These are phyloP conservation scores for Chalcis sispes DNA, from an alignment of 2,888 invertebrate genomes.

Conservation along the genomic window DNA sequence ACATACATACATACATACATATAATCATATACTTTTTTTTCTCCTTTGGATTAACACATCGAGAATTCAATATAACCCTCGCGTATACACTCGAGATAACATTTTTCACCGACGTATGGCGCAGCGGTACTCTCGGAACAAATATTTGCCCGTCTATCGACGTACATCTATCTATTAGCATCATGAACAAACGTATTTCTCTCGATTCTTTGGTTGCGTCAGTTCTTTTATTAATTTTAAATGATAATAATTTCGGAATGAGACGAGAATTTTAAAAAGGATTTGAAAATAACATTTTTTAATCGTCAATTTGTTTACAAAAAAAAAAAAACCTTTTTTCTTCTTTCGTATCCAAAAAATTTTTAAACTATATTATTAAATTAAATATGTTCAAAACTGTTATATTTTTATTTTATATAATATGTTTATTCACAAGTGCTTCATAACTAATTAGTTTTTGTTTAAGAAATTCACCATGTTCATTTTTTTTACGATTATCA, in stretches of 20 bases:
- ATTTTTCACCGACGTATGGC: conserved; percentile 8
- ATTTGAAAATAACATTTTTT: neutral
- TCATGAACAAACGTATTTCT: conserved; percentile 49
- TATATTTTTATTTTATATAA: no score
- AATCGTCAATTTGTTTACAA: no score
- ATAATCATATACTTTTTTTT: neutral
- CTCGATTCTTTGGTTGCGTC: conserved; percentile 50
- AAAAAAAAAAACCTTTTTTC: no score
- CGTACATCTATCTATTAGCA: conserved; percentile 53
- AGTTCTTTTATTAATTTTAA: conserved; percentile 46
- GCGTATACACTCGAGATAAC: conserved; percentile 28
- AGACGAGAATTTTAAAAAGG: neutral
- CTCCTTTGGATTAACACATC: conserved; percentile 4
- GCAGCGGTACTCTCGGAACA: conserved; percentile 15
- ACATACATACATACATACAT: no score
- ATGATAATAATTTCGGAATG: conserved; percentile 6
- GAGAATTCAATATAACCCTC: neutral
- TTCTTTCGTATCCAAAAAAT: no score
- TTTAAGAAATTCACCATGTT: no score
- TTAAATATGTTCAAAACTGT: no score
- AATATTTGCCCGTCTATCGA: conserved; percentile 55
- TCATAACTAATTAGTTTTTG: no score
- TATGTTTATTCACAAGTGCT: no score
- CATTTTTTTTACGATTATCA: no score
- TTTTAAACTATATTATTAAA: no score